Evolutionary conservation across 92 coral and sea anemone species (phyloP), one percentile per base, ranked within the genome.

Genomic region (Hydrozoanthus gracilis): DNA sequence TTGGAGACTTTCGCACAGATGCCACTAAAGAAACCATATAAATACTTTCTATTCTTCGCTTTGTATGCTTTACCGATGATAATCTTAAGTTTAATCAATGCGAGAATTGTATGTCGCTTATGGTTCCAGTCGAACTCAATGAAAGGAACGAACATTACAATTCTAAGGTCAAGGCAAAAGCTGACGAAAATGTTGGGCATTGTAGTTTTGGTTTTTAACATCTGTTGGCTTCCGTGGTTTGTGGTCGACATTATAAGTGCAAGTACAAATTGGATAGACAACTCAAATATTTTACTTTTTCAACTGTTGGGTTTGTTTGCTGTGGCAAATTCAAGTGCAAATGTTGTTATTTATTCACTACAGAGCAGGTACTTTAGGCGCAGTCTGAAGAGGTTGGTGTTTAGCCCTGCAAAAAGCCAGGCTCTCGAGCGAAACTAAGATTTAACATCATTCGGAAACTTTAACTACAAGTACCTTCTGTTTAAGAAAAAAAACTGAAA

Each of bases 141-240:
- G 44, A 74, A 60, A 7, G 60, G 89, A 51, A 87, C 93, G 15
- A 89, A 85, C 18, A 86, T 61, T 68, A 86, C 71, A 13, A 62
- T 93, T 62, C 35, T 92, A 8, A 74, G 88, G 17, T 93, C 96
- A 20, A 88, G 96, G 3, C 90, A 80, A 16, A 88, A 64, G 11
- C 78, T 93, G 49, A 93, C 96, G 27, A 85, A 79, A 74, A 88
- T 93, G 54, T 87, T 93, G 17, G 90, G 91, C 4, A 84, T 77
- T 12, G 90, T 93, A 6, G 87, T 93, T 27, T 44, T 91, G n/a
- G 86, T 86, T 3, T 93, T 91, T 44, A 92, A 93, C 51, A 61
- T 93, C 5, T 93, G 96, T 35, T 93, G 96, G 96, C 83, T 92
- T 77, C 96, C 96, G 5, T 93, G 94, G 94, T 85, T 91, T 56